Evolutionary conservation across 2,888 invertebrate genomes (phyloP).

Genomic region (Physocephala rufipes): DNA sequence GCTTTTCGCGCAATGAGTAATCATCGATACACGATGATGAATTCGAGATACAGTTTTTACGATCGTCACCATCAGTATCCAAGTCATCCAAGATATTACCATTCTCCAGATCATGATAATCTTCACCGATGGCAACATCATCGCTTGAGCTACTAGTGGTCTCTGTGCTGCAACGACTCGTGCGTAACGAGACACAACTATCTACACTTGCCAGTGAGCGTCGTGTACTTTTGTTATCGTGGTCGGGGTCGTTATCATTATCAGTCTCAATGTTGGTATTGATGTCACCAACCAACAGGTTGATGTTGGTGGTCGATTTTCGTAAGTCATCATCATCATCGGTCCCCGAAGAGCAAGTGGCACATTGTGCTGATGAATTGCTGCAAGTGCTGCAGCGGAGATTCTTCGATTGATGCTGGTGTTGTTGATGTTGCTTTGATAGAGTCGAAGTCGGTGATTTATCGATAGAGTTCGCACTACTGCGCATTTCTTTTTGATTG

Average conservation of each 20-base stretch:
- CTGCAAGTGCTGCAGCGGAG: slow-evolving; percentile 15
- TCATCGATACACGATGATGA: slow-evolving; percentile 63
- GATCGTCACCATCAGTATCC: slow-evolving; percentile 46
- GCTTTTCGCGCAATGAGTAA: slow-evolving; percentile 63
- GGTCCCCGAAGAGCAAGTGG: slow-evolving; percentile 12
- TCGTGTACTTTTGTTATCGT: slow-evolving; percentile 53
- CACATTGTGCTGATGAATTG: slow-evolving; percentile 18
- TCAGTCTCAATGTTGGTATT: slow-evolving; percentile 45
- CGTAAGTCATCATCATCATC: slow-evolving; percentile 36
- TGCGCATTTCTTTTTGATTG: slow-evolving; percentile 34
- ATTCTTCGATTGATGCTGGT: slow-evolving; percentile 3
- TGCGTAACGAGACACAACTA: slow-evolving; percentile 59
- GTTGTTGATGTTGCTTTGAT: neutral
- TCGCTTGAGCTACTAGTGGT: slow-evolving; percentile 49
- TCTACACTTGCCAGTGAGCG: slow-evolving; percentile 64
- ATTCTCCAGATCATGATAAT: slow-evolving; percentile 62
- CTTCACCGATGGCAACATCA: slow-evolving; percentile 54
- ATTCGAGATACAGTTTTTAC: slow-evolving; percentile 53
- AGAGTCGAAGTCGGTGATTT: slow-evolving; percentile 5
- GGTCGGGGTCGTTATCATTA: slow-evolving; percentile 42
- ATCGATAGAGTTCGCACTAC: slow-evolving; percentile 22
- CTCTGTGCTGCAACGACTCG: slow-evolving; percentile 49
- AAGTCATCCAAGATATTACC: slow-evolving; percentile 57
- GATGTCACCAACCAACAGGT: slow-evolving; percentile 27
- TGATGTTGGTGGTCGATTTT: slow-evolving; percentile 29